A percentile compares a stretch with the other conserved stretches of the same genome.
Conservation (phyloP, 2,113 vertebrate species). For the Coturnix japonica region DNA sequence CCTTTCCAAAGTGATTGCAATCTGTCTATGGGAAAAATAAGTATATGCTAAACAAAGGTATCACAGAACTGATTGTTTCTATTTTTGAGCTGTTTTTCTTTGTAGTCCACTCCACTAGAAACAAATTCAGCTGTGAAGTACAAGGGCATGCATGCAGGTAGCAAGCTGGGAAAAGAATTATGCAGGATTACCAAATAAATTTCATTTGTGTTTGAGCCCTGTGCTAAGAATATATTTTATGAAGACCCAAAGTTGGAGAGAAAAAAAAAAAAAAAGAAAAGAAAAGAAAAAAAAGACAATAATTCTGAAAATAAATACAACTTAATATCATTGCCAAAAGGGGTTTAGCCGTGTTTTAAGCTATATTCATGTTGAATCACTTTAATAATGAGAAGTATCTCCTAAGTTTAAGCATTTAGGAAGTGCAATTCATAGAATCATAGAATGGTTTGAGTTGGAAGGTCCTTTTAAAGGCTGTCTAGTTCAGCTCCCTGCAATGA, state of each 20-base stretch:
- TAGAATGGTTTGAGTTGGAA: too few species aligned
- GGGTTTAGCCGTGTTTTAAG: neutral
- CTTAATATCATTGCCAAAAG: neutral
- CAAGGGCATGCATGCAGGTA: neutral
- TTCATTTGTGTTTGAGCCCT: neutral
- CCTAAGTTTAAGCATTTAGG: neutral
- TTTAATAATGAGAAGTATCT: neutral
- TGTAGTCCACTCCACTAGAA: neutral
- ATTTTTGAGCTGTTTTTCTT: neutral
- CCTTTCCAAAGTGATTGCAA: neutral
- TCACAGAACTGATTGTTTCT: neutral
- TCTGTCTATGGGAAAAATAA: neutral
- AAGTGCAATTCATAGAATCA: neutral
- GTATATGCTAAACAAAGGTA: neutral
- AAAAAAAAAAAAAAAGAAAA: too few species aligned
- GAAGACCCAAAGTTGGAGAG: neutral
- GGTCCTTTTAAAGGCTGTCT: too few species aligned
- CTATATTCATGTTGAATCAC: neutral
- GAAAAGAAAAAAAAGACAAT: too few species aligned
- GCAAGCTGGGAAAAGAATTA: neutral
- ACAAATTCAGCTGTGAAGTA: neutral
- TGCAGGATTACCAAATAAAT: neutral
- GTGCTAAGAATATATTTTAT: neutral
- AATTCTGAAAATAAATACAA: neutral
- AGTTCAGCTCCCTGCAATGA: too few species aligned